Base-by-base conservation (phyloP, 2,797 vertebrate species). In the Phrynocephalus vlangalii region DNA sequence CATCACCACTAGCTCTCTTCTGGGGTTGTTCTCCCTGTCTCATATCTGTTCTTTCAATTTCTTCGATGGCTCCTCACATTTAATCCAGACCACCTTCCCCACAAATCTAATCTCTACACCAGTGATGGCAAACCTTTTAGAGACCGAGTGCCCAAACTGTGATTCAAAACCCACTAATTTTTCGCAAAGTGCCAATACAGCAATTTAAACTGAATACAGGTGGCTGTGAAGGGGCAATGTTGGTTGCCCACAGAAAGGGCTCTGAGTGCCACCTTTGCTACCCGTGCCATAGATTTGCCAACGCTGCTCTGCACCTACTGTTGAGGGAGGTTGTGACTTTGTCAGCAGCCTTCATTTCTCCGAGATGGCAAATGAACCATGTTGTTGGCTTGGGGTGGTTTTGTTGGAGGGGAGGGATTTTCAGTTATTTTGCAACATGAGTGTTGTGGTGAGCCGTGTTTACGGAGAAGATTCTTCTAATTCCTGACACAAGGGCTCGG, bases 371-470 rank as follows among this genome's bases (percentile, higher is more conserved):
- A n/a, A 71, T 22, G 24, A 44, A 67, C 82, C 56, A 7, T 75
- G 87, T 60, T 68, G n/a, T 80, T 88, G 52, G 68, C 80, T 85
- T 79, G 13, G 28, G 81, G 15, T 9, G 60, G 60, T 15, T 63
- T 63, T 13, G 3, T 60, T 22, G 77, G 26, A 15, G 52, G 26
- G 56, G 67, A 33, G 30, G 44, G 60, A 20, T 63, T 63, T 63
- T 68, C 60, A 67, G 76, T 66, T 56, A 56, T 88, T 80, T 87
- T 84, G 87, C 71, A 88, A 88, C 48, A 60, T 18, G 71, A 76
- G 79, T 75, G 44, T 70, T 88, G 87, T 88, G 87, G 87, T 68
- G 50, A 85, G 79, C 60, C 1, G 30, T 85, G 87, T 88, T 88
- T 85, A 88, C 70, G 48, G 78, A 85, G 48, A 44, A 44, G 83